These are phyloP conservation scores for Cryptocheilus praepositus DNA, from an alignment of 2,888 invertebrate genomes.

Conservation along the genomic window DNA sequence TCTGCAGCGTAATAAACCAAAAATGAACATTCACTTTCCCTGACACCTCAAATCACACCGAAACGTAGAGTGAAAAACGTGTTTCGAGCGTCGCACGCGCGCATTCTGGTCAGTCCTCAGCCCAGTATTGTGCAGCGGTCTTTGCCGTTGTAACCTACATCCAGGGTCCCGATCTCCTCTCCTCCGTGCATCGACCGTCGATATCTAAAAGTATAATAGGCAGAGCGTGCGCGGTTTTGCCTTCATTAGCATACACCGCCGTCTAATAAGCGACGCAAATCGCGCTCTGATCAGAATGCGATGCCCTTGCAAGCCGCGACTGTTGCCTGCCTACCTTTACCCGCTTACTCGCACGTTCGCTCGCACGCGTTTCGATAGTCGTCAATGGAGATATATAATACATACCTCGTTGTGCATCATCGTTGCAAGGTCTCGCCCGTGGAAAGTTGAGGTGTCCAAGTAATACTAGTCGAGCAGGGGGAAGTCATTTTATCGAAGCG, in stretches of 20 bases:
- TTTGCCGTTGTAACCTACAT: conserved; percentile 52
- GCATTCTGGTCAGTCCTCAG: too few species aligned
- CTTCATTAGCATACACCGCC: conserved; percentile 62
- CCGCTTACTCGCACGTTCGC: neutral
- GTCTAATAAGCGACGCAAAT: conserved; percentile 69
- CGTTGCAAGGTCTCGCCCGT: too few species aligned
- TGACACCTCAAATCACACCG: too few species aligned
- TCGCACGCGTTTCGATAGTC: conserved; percentile 31
- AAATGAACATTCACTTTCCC: too few species aligned
- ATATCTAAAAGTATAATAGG: conserved; percentile 65
- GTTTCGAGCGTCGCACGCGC: too few species aligned
- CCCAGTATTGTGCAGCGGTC: neutral
- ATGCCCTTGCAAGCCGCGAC: conserved; percentile 43
- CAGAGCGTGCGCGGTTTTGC: conserved; percentile 42
- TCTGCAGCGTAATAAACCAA: too few species aligned
- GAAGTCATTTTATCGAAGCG: too few species aligned
- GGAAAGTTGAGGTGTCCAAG: too few species aligned
- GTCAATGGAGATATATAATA: conserved; percentile 27
- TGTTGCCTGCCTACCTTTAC: neutral
- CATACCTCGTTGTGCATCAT: conserved; percentile 15
- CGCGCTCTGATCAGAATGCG: conserved; percentile 53
- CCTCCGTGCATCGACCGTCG: conserved; percentile 38
- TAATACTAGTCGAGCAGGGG: too few species aligned
- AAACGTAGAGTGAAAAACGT: too few species aligned
- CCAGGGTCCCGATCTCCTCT: conserved; percentile 41